Evolutionary conservation across 2,888 invertebrate species (phyloP).

Genomic region (Apocheima hispidaria): DNA sequence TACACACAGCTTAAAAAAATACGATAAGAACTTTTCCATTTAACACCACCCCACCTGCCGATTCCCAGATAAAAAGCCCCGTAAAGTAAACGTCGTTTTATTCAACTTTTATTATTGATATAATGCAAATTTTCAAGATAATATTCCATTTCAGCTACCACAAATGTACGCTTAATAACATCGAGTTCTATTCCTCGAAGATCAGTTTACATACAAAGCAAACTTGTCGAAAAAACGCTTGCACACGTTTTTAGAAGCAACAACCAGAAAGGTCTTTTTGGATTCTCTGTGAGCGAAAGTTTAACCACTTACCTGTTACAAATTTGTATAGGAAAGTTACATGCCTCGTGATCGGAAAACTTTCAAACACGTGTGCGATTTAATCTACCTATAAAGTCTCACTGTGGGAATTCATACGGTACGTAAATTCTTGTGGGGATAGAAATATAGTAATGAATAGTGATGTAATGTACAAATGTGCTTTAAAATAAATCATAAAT

Average conservation of each 20-base stretch:
- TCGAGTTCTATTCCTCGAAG: constrained; percentile 3
- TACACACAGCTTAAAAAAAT: too few species aligned
- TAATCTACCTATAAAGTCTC: constrained; percentile 41
- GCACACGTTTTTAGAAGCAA: constrained; percentile 28
- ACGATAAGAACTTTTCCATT: neutral
- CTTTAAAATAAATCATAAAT: neutral
- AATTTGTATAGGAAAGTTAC: constrained; percentile 44
- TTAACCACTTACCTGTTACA: constrained; percentile 47
- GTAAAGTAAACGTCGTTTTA: neutral
- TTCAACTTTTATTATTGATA: neutral
- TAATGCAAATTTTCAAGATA: neutral
- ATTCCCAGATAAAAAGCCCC: neutral
- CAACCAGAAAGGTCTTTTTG: constrained; percentile 30
- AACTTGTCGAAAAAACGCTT: constrained; percentile 23
- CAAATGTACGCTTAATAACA: neutral
- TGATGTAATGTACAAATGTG: too few species aligned
- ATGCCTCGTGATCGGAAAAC: constrained; percentile 44
- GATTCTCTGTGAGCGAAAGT: constrained; percentile 35
- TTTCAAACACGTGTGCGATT: constrained; percentile 44
- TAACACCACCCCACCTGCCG: neutral
- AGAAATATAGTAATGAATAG: too few species aligned
- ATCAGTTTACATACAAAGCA: constrained; percentile 27
- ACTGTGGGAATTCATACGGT: constrained; percentile 8
- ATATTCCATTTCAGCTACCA: neutral
- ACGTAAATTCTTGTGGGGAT: constrained; percentile 4